Evolutionary conservation across 2,113 vertebrate species (phyloP).

Genomic region (Tichodroma muraria): DNA sequence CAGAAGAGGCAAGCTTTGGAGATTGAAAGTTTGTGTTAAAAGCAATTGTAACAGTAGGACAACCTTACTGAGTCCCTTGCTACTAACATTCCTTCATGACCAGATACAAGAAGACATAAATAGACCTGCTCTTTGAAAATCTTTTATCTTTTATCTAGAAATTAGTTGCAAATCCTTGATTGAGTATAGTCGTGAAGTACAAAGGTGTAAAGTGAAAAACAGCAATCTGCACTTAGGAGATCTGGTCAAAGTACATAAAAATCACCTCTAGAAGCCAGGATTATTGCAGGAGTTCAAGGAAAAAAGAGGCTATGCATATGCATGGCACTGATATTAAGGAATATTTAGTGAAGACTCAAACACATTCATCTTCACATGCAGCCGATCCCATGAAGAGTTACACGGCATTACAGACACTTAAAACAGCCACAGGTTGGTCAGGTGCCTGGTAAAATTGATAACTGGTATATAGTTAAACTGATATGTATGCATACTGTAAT

Average conservation of each 20-base stretch:
- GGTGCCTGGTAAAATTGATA: neutral
- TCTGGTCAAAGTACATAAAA: neutral
- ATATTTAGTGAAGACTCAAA: neutral
- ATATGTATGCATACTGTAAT: neutral
- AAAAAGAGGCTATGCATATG: neutral
- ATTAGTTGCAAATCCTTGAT: neutral
- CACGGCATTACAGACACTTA: neutral
- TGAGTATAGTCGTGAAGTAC: neutral
- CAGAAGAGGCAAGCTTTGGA: neutral
- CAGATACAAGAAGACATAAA: neutral
- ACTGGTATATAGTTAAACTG: neutral
- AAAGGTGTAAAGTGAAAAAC: neutral
- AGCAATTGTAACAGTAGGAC: neutral
- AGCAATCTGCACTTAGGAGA: neutral
- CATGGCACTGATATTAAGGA: neutral
- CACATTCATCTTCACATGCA: neutral
- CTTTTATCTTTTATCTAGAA: neutral
- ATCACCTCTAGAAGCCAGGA: neutral
- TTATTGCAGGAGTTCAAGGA: neutral
- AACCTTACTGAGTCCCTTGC: neutral
- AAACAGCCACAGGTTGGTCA: neutral
- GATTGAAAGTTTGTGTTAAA: neutral
- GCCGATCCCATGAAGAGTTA: neutral
- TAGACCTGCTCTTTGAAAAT: neutral
- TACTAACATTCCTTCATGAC: neutral